Evolutionary conservation across 2,888 invertebrate genomes (phyloP), one percentile per base, ranked within the genome.

Genomic region (Cylindroiulus punctatus): DNA sequence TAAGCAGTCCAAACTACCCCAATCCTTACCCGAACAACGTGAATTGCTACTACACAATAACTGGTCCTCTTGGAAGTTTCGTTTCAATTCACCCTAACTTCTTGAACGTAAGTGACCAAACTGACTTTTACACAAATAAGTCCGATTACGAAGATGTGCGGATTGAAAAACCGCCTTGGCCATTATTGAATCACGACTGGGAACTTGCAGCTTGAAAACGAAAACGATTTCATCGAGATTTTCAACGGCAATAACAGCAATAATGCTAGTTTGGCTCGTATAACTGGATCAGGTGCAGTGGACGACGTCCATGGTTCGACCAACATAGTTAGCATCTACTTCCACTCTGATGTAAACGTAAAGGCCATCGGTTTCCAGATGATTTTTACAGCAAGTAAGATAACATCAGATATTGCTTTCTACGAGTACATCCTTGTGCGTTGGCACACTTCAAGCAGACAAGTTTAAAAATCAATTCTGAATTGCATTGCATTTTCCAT

Each of bases 371-470:
- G 44, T 44, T 44, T 44, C 44, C 44, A 52, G n/a, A 52, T 52
- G 52, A 52, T n/a, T n/a, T n/a, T 52, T 52, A 52, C 52, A 14
- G 52, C 52, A 52, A 52, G 52, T 52, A 52, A 52, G 52, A n/a
- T n/a, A 4, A 5, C 19, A 19, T 19, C 52, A 52, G n/a, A 5
- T 52, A n/a, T 52, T 19, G 3, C n/a, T n/a, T n/a, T n/a, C n/a
- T n/a, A n/a, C n/a, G 4, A n/a, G 19, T 10, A 47, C 17, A 47
- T 47, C 47, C 4, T 52, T 52, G 44, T 8, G 10, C 14, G 10
- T 44, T 12, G 44, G 7, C 12, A 44, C 44, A 44, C 44, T 12
- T 44, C 44, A 10, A 44, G 14, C 44, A 44, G 8, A 36, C 36
- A 36, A 36, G 3, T 36, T 36, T 36, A 2, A 36, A 2, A 4